Conservation (phyloP, 2,888 invertebrate species). For the Acanthococcus lagerstroemiae region DNA sequence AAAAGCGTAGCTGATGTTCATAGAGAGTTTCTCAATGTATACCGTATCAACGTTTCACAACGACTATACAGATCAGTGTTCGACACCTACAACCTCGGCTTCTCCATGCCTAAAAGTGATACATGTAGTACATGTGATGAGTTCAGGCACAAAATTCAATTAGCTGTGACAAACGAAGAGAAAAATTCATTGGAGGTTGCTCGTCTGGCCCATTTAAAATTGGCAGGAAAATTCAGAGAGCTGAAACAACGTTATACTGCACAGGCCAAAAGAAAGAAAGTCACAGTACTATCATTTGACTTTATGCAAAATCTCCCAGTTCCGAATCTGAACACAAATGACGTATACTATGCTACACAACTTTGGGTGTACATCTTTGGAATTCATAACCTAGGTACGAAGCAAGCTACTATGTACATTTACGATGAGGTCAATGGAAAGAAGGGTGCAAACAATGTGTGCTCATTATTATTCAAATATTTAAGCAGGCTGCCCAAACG, state of each 20-base stretch:
- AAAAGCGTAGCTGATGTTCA: not conserved
- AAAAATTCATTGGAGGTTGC: not conserved
- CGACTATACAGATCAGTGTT: not conserved
- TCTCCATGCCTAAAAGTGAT: not conserved
- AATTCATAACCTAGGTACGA: not conserved
- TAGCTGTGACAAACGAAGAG: not conserved
- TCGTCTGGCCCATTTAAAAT: not conserved
- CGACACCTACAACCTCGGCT: not conserved
- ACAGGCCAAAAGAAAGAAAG: not conserved
- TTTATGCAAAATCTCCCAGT: constrained; percentile 9
- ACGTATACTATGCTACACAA: not conserved
- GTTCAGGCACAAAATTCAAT: not conserved
- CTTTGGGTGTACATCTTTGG: not conserved
- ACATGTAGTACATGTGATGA: not conserved
- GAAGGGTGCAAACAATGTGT: not conserved
- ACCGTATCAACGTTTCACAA: not conserved
- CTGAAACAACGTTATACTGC: not conserved
- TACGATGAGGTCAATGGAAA: not conserved
- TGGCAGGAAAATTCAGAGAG: not conserved
- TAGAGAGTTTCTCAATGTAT: not conserved
- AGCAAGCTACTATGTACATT: not conserved
- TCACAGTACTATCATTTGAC: not conserved
- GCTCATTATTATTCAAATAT: not conserved
- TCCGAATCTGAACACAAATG: not conserved
- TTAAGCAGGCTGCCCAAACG: not conserved